Evolutionary conservation across 2,888 invertebrate species (phyloP), one percentile per base, ranked within the genome.

Genomic region (Drosophila greeni): DNA sequence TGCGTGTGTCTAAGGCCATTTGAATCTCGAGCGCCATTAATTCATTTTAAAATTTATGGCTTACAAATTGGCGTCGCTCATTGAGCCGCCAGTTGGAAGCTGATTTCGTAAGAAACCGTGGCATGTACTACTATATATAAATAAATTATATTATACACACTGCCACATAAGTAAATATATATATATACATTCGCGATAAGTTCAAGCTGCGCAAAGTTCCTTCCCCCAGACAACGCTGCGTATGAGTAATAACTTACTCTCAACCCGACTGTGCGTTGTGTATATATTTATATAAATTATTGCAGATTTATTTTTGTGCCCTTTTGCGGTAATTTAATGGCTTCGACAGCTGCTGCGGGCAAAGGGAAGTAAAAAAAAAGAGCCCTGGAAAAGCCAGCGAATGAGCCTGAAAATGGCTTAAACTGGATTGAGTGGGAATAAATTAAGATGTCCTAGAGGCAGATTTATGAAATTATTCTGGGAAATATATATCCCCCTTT

Each of bases 1-100:
- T 24, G 42, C 26, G 16, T 47, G 31, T 66, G 62, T 80, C 81
- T 74, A 82, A 72, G 77, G 75, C 70, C 74, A 83, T 84, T 79
- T 78, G 62, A 71, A 80, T 85, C 75, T 82, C 79, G 68, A 75
- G 70, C 66, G 79, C 76, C 82, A 85, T 80, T 85, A 80, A 85
- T 85, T 80, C 76, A 82, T 69, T 80, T 78, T 78, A 62, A 68
- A 84, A 82, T 84, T 78, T 84, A 85, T 84, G 68, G 82, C 84
- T 67, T 71, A 85, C 82, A 85, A 79, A 80, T 83, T 80, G 61
- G 61, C 66, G 49, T 31, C 58, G 66, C 72, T 77, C 67, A 68
- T 67, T 82, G 60, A 33, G 47, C 33, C 37, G 20, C 33, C 47
- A 16, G 23, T 40, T 34, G 58, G 33, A 18, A 24, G 18, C 54